Evolutionary conservation across 2,888 invertebrate genomes (phyloP).

Genomic region (Vanessa cardui): DNA sequence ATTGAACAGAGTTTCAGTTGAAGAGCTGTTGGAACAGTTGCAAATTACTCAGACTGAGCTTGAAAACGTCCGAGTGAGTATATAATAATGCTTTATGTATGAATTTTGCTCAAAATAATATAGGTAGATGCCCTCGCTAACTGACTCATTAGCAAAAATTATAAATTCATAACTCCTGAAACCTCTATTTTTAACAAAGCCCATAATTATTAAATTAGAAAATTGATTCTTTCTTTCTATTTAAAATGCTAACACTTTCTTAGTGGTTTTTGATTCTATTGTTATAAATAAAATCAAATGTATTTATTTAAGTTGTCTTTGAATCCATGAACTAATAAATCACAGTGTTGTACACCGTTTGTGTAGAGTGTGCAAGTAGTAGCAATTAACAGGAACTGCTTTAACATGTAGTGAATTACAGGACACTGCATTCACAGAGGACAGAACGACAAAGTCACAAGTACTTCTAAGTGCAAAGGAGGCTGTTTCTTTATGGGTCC

Average conservation of each 20-base stretch:
- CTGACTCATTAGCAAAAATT: conserved; percentile 15
- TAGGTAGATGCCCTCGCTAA: conserved; percentile 28
- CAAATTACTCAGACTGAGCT: conserved; percentile 93
- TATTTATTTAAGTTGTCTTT: background rate
- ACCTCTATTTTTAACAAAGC: conserved; percentile 27
- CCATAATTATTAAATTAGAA: conserved; percentile 26
- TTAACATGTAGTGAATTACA: conserved; percentile 84
- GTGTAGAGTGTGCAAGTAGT: conserved; percentile 69
- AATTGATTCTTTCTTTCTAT: conserved; percentile 15
- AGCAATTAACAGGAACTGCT: conserved; percentile 74
- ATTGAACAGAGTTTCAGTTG: conserved; percentile 88
- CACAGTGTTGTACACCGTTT: conserved; percentile 3
- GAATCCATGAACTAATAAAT: background rate
- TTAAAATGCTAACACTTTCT: conserved; percentile 41
- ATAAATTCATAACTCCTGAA: conserved; percentile 16
- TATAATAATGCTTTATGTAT: conserved; percentile 4
- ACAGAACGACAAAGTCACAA: conserved; percentile 87
- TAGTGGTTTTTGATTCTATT: conserved; percentile 34
- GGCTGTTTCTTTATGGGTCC: conserved; percentile 96
- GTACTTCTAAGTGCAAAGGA: conserved; percentile 96
- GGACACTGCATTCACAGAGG: conserved; percentile 88
- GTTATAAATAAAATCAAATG: background rate
- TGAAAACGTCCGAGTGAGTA: conserved; percentile 92
- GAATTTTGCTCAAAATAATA: conserved; percentile 6
- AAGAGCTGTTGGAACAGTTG: conserved; percentile 91